Percentiles rank a stretch among this genome's conserved stretches.
These are phyloP conservation scores for Crotalus helleri DNA, from an alignment of 2,113 vertebrate genomes.

Conservation along the genomic window DNA sequence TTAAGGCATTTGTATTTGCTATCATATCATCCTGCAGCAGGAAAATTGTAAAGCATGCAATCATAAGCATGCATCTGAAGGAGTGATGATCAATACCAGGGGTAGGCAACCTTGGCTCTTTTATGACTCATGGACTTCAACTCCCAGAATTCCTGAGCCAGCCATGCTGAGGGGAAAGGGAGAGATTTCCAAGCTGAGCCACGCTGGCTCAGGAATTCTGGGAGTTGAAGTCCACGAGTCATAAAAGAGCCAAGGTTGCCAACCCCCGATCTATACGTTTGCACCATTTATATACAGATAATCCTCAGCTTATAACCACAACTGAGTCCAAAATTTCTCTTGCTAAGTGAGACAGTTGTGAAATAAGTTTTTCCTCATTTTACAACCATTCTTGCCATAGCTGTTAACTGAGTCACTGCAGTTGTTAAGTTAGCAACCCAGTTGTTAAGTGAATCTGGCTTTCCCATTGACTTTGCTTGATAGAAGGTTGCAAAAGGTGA, in stretches of 20 bases:
- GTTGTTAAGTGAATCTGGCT: not conserved
- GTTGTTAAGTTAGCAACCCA: not conserved
- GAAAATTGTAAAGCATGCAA: not conserved
- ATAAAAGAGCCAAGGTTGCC: too few species aligned
- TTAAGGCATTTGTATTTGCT: not conserved
- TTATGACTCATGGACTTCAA: too few species aligned
- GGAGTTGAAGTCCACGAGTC: too few species aligned
- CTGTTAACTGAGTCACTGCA: not conserved
- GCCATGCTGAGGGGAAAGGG: too few species aligned
- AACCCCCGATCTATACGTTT: not conserved
- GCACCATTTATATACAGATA: not conserved
- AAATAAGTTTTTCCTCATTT: not conserved
- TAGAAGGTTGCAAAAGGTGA: not conserved
- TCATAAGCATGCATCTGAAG: not conserved
- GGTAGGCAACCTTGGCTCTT: too few species aligned
- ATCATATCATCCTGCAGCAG: not conserved
- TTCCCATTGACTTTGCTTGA: not conserved
- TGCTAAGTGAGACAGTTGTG: not conserved
- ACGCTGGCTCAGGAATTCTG: too few species aligned
- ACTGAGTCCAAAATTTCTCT: not conserved
- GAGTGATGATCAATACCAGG: not conserved
- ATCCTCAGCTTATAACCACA: not conserved
- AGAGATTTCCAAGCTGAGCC: too few species aligned
- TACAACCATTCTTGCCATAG: not conserved
- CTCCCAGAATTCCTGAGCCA: too few species aligned